These are phyloP conservation scores for Nineta flava DNA, from an alignment of 2,888 invertebrate species.

Conservation along the genomic window DNA sequence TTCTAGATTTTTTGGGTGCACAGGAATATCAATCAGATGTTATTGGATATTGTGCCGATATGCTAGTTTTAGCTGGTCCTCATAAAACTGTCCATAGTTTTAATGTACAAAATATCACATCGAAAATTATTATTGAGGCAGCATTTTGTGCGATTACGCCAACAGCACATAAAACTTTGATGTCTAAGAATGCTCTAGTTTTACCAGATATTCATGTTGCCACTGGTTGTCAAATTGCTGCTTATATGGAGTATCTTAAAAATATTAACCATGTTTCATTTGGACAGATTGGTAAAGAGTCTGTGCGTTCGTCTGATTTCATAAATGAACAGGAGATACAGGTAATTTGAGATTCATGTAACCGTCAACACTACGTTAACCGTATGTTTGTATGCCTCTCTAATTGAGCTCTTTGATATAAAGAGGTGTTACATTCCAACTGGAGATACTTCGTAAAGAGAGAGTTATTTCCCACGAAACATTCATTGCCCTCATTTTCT, in stretches of 20 bases:
- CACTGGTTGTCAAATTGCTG: slow-evolving; percentile 20
- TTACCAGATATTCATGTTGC: slow-evolving; percentile 24
- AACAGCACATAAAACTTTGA: slow-evolving; percentile 21
- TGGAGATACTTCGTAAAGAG: too few species aligned
- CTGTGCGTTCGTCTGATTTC: background rate
- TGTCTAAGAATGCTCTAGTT: slow-evolving; percentile 19
- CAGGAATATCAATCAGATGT: slow-evolving; percentile 15
- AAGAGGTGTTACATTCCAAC: too few species aligned
- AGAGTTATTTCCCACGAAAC: too few species aligned
- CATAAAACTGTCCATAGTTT: slow-evolving; percentile 22
- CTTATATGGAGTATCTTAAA: slow-evolving; percentile 22
- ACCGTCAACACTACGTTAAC: too few species aligned
- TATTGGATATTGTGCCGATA: slow-evolving; percentile 21
- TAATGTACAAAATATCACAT: slow-evolving; percentile 21
- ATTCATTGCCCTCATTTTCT: too few species aligned
- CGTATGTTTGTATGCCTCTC: too few species aligned
- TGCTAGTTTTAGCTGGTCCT: slow-evolving; percentile 18
- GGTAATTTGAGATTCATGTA: too few species aligned
- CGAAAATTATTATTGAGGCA: slow-evolving; percentile 24
- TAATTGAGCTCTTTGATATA: too few species aligned
- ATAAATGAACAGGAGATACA: too few species aligned
- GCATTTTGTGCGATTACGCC: slow-evolving; percentile 23
- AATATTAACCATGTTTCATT: slow-evolving; percentile 11
- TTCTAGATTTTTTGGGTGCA: slow-evolving; percentile 14
- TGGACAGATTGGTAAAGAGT: slow-evolving; percentile 2